Evolutionary conservation across 2,113 vertebrate species (phyloP).

Genomic region (Manacus vitellinus): DNA sequence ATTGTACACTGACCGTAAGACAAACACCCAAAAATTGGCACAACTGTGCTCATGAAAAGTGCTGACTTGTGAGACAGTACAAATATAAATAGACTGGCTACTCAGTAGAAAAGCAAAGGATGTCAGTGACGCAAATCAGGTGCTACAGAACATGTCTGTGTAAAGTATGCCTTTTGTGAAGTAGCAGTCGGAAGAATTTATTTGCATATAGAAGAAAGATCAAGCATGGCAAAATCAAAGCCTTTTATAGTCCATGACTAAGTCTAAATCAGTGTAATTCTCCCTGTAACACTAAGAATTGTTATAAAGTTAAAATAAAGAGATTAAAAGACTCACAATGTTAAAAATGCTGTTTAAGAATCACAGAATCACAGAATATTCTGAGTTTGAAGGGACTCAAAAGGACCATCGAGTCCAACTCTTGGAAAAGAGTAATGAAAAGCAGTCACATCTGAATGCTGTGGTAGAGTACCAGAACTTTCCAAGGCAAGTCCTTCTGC

Average conservation of each 20-base stretch:
- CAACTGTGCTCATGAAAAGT: not conserved
- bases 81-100: not conserved
- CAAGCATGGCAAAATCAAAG: not conserved
- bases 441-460: not conserved
- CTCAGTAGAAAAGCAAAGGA: not conserved
- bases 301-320: not conserved
- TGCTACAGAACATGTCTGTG: not conserved
- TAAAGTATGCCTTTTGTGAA: not conserved
- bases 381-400: not conserved
- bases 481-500: not conserved
- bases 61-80: not conserved
- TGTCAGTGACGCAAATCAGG: rapidly evolving
- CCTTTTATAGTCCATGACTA: not conserved
- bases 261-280: not conserved
- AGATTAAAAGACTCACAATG: not conserved
- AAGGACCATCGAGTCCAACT: not conserved
- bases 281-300: not conserved
- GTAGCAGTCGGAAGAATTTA: not conserved
- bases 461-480: not conserved
- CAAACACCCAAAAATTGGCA: not conserved
- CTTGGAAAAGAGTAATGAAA: rapidly evolving
- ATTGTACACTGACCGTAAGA: not conserved
- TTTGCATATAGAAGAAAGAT: not conserved
- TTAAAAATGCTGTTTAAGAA: not conserved
- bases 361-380: not conserved